Base-by-base conservation (phyloP, 2,888 invertebrate species). In the Synanthedon formicaeformis region DNA sequence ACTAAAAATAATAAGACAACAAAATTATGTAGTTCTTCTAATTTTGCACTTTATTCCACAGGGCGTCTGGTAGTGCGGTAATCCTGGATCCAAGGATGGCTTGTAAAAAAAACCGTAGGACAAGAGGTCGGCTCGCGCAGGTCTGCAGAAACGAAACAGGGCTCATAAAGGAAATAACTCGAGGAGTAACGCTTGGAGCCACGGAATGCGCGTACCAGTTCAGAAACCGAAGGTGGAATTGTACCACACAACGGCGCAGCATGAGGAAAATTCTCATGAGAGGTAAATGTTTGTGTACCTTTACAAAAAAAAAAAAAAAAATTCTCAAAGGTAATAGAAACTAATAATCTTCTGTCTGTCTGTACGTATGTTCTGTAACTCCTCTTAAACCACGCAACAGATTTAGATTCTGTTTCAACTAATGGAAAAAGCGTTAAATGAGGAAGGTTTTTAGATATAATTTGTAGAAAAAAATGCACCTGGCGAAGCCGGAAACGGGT, bases 121-220 rank as follows among this genome's bases (percentile, higher is more conserved):
- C 94, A 63, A 89, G 92, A 64, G 92, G 95, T 58, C 93, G 94
- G 69, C 89, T 94, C 72, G 91, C 92, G 34, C 92, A 94, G 72
- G 93, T 94, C 74, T 97, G 97, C 83, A 91, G 92, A 63, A 94
- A 94, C 82, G 96, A 96, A 81, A 86, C 85, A n/a, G 86, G 83
- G n/a, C 89, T 97, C 52, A 89, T 97, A 60, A 91, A 93, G 70
- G 94, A 96, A 82, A 95, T 97, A 70, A 91, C 92, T 54, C 91
- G 92, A 67, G 97, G 97, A 18, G 94, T 96, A 56, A 91, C 92
- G 64, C 87, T 94, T 57, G 96, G 94, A 27, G 94, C 95, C 63
- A 91, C 90, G 59, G 96, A 96, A 90, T 96, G 96, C 76, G 94
- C 95, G 62, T 91, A 92, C 78, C 96, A 96, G 87, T 96, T 96